Percentiles rank a stretch among this genome's conserved stretches.
Evolutionary conservation across 92 coral and sea anemone genomes (phyloP).

Genomic region (Siderastrea radians): DNA sequence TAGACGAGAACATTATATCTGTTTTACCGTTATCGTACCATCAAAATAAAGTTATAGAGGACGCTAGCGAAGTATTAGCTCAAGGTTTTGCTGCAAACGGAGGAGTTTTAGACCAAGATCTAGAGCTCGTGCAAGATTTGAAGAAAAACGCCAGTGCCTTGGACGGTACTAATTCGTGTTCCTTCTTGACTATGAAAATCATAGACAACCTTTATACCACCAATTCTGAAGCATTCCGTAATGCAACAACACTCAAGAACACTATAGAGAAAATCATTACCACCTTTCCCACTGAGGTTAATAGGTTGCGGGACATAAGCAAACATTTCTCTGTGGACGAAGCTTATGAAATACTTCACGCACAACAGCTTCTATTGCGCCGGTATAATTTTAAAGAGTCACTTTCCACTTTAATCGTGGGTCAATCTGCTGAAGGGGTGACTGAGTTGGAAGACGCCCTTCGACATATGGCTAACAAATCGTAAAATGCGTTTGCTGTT

Average conservation of each 20-base stretch:
- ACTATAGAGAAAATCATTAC: neutral
- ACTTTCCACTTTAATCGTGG: neutral
- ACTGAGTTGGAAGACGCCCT: neutral
- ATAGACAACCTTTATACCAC: slow-evolving; percentile 7
- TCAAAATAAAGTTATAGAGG: slow-evolving; percentile 15
- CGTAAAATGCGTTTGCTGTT: slow-evolving; percentile 25
- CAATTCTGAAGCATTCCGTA: neutral
- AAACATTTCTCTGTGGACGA: slow-evolving; percentile 24
- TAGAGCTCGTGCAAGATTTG: slow-evolving; percentile 2
- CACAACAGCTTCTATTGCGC: slow-evolving; percentile 1
- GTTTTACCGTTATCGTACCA: slow-evolving; percentile 7
- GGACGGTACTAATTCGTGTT: slow-evolving; percentile 62
- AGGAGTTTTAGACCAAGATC: neutral
- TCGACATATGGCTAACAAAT: neutral
- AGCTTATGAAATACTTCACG: slow-evolving; percentile 15
- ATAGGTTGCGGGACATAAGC: slow-evolving; percentile 18
- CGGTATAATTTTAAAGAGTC: neutral
- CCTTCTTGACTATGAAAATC: slow-evolving; percentile 30
- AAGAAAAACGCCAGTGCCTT: neutral
- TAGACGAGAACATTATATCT: neutral
- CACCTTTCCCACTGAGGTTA: neutral
- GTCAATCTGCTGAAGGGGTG: neutral
- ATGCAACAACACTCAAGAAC: slow-evolving; percentile 2
- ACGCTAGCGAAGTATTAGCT: slow-evolving; percentile 6
- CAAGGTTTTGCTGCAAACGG: neutral